Evolutionary conservation across 2,113 vertebrate species (phyloP).

Genomic region (Aegotheles bennettii): DNA sequence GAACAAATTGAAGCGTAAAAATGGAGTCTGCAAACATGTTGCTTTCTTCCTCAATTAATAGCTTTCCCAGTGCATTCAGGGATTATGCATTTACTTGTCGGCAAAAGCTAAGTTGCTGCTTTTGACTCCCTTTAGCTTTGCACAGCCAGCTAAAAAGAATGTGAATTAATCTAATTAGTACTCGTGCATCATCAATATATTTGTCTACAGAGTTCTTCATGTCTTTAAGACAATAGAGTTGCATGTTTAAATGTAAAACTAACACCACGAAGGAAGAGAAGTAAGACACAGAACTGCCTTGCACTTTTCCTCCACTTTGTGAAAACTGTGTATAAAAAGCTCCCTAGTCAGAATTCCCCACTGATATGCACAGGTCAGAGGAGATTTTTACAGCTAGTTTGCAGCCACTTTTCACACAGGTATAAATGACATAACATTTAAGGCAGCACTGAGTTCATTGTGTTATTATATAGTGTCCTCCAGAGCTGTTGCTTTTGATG

Average conservation of each 20-base stretch:
- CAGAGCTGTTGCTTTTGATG: neutral
- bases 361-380: neutral
- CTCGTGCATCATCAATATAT: neutral
- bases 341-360: neutral
- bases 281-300: neutral
- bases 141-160: neutral
- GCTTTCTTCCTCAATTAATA: neutral
- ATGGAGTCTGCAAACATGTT: constrained; percentile 2
- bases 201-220: neutral
- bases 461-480: neutral
- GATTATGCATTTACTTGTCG: neutral
- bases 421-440: neutral
- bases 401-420: neutral
- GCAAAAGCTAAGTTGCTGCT: neutral
- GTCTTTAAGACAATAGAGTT: neutral
- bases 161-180: neutral
- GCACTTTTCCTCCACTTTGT: neutral
- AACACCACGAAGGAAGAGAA: neutral
- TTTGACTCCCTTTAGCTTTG: neutral
- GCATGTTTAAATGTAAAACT: neutral
- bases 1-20: constrained; percentile 7
- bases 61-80: neutral
- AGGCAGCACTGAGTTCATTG: neutral
- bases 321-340: neutral
- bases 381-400: constrained; percentile 3